phyloP scores from a whole-genome alignment of 2,888 invertebrate species.

The Eristalinus sepulchralis region DNA sequence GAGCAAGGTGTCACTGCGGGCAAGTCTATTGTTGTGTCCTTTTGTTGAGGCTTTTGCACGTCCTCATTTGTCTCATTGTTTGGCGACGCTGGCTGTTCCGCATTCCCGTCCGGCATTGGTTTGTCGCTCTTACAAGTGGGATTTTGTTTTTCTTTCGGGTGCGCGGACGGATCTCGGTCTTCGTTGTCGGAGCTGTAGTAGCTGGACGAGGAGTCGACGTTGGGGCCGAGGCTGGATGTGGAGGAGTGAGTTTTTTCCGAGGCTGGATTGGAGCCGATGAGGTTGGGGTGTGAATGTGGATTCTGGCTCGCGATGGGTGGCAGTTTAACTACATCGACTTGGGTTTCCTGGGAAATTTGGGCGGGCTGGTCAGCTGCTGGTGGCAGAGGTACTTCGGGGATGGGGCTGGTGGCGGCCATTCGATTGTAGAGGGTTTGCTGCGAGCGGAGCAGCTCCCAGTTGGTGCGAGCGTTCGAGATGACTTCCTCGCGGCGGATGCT shows the following conservation, averaged over 20 bases:
- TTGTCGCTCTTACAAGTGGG: slow-evolving; percentile 13
- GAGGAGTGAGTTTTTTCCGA: slow-evolving; percentile 79
- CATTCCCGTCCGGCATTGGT: slow-evolving; percentile 6
- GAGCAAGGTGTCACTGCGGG: slow-evolving; percentile 27
- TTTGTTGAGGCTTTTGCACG: slow-evolving; percentile 30
- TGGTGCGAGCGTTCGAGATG: slow-evolving; percentile 92
- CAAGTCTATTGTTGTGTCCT: slow-evolving; percentile 28
- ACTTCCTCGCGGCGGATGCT: slow-evolving; percentile 89
- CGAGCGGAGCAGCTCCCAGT: slow-evolving; percentile 90
- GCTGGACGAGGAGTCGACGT: slow-evolving; percentile 86
- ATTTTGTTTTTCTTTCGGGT: slow-evolving; percentile 46
- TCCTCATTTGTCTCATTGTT: slow-evolving; percentile 60
- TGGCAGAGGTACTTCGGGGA: neutral
- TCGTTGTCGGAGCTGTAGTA: slow-evolving; percentile 82
- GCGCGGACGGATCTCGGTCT: slow-evolving; percentile 70
- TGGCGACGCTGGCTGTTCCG: slow-evolving; percentile 20
- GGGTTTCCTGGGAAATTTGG: slow-evolving; percentile 42
- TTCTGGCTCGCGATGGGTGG: slow-evolving; percentile 76
- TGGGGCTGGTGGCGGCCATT: slow-evolving; percentile 11
- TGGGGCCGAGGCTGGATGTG: slow-evolving; percentile 87
- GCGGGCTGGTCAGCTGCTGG: neutral
- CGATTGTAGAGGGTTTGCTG: slow-evolving; percentile 80
- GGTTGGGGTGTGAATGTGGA: slow-evolving; percentile 31
- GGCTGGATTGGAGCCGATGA: slow-evolving; percentile 35
- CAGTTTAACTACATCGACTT: slow-evolving; percentile 76